These are phyloP conservation scores for Mimachlamys varia DNA, from an alignment of 2,888 invertebrate species.

Conservation along the genomic window DNA sequence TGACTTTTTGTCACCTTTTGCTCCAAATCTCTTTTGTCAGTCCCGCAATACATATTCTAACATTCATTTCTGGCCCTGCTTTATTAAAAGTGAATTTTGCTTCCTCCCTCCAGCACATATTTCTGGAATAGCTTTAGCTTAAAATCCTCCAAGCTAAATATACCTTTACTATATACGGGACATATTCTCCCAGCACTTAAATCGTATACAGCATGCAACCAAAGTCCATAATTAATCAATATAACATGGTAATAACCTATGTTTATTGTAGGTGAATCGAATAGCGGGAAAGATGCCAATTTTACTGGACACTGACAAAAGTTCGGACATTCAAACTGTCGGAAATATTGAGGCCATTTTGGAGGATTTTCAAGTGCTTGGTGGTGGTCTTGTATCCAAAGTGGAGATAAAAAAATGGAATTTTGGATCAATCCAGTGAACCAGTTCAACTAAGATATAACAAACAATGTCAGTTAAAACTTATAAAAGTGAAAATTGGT, in stretches of 20 bases:
- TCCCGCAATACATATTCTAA: no score
- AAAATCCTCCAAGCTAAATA: no score
- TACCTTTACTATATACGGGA: no score
- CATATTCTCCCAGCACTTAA: no score
- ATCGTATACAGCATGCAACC: no score
- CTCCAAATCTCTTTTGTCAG: no score
- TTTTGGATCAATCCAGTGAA: constrained; percentile 9
- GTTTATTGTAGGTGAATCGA: constrained; percentile 83
- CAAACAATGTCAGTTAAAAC: background rate
- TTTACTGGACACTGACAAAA: constrained; percentile 56
- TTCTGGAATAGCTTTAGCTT: no score
- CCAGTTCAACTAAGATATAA: background rate
- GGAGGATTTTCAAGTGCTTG: constrained; percentile 88
- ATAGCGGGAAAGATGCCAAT: constrained; percentile 84
- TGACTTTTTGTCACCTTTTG: no score
- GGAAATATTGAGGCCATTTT: constrained; percentile 87
- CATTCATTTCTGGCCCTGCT: no score
- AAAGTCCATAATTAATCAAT: background rate
- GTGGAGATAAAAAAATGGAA: constrained; percentile 79
- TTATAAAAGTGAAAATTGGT: background rate
- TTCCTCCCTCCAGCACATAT: no score
- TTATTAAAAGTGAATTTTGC: no score
- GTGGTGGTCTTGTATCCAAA: constrained; percentile 86
- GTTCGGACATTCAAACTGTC: constrained; percentile 81
- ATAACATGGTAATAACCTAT: no score